Base-by-base conservation (phyloP, 2,797 vertebrate genomes). In the Darevskia nairensis region DNA sequence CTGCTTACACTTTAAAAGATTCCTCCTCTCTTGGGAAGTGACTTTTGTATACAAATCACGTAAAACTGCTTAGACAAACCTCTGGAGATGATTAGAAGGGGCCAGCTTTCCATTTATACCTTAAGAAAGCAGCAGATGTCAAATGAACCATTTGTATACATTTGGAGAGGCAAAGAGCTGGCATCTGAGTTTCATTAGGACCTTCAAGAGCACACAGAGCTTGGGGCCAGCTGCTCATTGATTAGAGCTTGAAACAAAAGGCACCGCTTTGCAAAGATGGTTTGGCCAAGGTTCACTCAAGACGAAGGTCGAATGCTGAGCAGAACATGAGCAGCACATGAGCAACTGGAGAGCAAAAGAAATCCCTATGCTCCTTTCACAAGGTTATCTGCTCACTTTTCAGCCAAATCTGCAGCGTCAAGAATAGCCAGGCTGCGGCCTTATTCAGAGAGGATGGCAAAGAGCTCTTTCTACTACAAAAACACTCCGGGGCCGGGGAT, bases 21-120 rank as follows among this genome's bases (percentile, higher is more conserved):
- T 46, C 74, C 55, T 86, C 89, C 89, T 95, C 93, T 95, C 95
- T 91, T 82, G 93, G 95, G 95, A 96, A 95, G 89, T 84, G 86
- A 93, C 85, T 95, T 96, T 91, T 95, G 91, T 96, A 96, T 74
- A 97, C 94, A 97, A 96, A 96, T 95, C 94, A 95, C 35, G 89
- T 74, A 71, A 93, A 94, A 93, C 93, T 91, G 92, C 89, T 96
- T 76, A 92, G 95, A 93, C 86, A 89, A 88, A 86, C 89, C 78
- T 90, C 94, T 96, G 96, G 93, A 95, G 91, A 94, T 95, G 95
- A 96, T 96, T 96, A 96, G 93, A 91, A 46, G 89, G 84, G 82
- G 81, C 84, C 93, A 94, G 83, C 87, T 90, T 92, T 95, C 92
- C 92, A 94, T 91, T 89, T 89, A 2, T 86, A 93, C 86, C 92